Percentiles rank a stretch among this genome's conserved stretches.
Evolutionary conservation across 1,140 invertebrate genomes (phyloP).

Genomic region (Acromyrmex echinatior): DNA sequence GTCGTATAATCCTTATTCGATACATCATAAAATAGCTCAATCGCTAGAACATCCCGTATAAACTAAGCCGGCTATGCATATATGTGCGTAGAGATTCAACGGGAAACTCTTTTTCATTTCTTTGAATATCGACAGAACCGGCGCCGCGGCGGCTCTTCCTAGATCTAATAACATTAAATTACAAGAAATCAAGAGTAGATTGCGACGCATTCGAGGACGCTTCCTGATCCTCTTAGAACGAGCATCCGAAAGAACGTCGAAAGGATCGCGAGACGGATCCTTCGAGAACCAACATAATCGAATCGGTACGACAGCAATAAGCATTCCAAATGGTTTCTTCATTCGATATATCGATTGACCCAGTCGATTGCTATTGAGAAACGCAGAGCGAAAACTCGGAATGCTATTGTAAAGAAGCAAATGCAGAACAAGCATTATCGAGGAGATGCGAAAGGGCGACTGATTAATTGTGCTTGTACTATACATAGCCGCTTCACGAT

Average conservation of each 20-base stretch:
- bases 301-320: constrained; percentile 55
- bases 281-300: constrained; percentile 65
- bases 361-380: constrained; percentile 46
- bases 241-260: constrained; percentile 8
- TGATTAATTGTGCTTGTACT: constrained; percentile 14
- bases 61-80: not conserved
- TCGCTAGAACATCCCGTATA: not conserved
- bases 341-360: constrained; percentile 46
- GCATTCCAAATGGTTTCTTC: constrained; percentile 25
- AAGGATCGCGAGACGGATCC: constrained; percentile 7
- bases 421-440: constrained; percentile 38
- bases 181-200: constrained; percentile 63
- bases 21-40: constrained; percentile 34
- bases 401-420: constrained; percentile 34
- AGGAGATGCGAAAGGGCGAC: not conserved
- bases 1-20: constrained; percentile 14
- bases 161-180: constrained; percentile 56
- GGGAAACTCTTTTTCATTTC: constrained; percentile 8
- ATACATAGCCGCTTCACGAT: constrained; percentile 1
- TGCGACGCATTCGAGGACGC: constrained; percentile 48
- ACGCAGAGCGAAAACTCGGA: constrained; percentile 31
- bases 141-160: not conserved
- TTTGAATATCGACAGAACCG: not conserved
- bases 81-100: not conserved
- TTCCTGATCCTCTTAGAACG: constrained; percentile 41